Evolutionary conservation across 2,113 vertebrate species (phyloP).

Genomic region (Saccopteryx leptura): DNA sequence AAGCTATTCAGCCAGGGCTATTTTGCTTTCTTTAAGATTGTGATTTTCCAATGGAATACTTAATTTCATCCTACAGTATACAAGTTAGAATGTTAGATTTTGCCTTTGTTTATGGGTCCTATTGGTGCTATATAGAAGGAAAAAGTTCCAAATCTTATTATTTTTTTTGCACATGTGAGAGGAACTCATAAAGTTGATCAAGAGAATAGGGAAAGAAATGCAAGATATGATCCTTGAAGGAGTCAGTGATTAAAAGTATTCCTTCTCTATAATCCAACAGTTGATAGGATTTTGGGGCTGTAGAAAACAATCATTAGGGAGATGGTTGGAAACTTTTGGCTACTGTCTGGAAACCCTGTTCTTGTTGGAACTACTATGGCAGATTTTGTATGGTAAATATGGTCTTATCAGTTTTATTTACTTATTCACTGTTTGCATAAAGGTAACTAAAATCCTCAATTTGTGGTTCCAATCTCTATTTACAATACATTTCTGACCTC

Average conservation of each 20-base stretch:
- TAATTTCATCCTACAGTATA: background rate
- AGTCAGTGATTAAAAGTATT: slow-evolving; percentile 41
- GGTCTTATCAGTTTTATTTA: background rate
- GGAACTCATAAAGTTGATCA: background rate
- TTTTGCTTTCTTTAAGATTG: background rate
- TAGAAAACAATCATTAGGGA: background rate
- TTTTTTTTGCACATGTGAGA: background rate
- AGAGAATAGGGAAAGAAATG: background rate
- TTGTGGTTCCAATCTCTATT: background rate
- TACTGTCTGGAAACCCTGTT: background rate
- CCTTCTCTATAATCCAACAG: background rate
- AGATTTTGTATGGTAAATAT: background rate
- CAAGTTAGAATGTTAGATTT: background rate
- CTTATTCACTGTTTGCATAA: background rate
- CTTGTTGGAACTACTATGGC: background rate
- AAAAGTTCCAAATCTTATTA: background rate
- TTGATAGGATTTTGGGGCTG: background rate
- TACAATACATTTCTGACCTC: background rate
- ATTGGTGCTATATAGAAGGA: background rate
- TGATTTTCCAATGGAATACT: background rate
- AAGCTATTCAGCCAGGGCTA: no score
- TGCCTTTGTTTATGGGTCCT: background rate
- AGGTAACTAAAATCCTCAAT: background rate
- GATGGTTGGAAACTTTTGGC: background rate
- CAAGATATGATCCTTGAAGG: background rate